phyloP scores from a whole-genome alignment of 2,888 invertebrate species.

The Nomada ruficornis region DNA sequence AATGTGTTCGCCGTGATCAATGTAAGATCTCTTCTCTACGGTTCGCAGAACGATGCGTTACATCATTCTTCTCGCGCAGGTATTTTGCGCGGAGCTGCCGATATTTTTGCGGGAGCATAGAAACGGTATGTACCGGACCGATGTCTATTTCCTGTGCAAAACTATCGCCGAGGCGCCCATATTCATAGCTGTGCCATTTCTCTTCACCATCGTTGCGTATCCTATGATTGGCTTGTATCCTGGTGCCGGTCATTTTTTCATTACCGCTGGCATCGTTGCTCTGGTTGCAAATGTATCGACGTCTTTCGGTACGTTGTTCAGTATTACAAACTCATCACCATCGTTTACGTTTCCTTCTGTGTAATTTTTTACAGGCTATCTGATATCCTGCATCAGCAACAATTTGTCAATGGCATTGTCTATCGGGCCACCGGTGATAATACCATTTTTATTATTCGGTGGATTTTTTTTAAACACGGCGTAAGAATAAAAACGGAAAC shows the following conservation, averaged over 20 bases:
- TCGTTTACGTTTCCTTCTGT: not conserved
- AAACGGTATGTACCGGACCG: slow-evolving; percentile 95
- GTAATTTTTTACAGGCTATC: slow-evolving; percentile 89
- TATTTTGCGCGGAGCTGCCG: slow-evolving; percentile 95
- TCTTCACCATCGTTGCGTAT: slow-evolving; percentile 94
- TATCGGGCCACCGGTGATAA: slow-evolving; percentile 95
- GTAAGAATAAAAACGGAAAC: slow-evolving; percentile 84
- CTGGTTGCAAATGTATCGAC: slow-evolving; percentile 95
- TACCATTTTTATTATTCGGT: slow-evolving; percentile 97
- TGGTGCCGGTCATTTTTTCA: slow-evolving; percentile 89
- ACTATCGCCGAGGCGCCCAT: slow-evolving; percentile 95
- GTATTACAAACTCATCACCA: not conserved
- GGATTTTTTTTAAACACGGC: slow-evolving; percentile 97
- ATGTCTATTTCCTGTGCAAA: slow-evolving; percentile 96
- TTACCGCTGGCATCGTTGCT: slow-evolving; percentile 90
- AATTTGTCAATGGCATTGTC: slow-evolving; percentile 95
- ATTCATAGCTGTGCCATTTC: slow-evolving; percentile 92
- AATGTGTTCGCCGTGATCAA: slow-evolving; percentile 97
- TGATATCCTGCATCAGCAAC: slow-evolving; percentile 94
- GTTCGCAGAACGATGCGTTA: not conserved
- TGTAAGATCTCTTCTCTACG: slow-evolving; percentile 86
- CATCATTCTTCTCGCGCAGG: slow-evolving; percentile 85
- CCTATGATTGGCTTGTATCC: slow-evolving; percentile 95
- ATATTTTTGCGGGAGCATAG: slow-evolving; percentile 95
- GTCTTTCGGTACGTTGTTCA: slow-evolving; percentile 89